Conservation (phyloP, 2,888 invertebrate species). For the Phlogophora meticulosa region DNA sequence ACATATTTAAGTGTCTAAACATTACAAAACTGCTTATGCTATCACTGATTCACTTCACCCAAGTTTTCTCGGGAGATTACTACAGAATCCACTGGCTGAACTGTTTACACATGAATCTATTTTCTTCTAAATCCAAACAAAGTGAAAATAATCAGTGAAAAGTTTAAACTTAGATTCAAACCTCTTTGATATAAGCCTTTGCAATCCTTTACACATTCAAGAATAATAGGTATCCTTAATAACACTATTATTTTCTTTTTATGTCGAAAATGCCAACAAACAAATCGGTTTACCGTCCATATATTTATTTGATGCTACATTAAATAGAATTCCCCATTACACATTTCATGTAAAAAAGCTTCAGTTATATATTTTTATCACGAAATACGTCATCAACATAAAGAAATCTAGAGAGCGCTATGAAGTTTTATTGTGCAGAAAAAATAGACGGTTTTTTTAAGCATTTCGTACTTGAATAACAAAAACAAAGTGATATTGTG, state of each 20-base stretch:
- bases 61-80: no score
- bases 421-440: constrained; percentile 46
- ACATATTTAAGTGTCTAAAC: no score
- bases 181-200: neutral
- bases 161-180: neutral
- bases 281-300: constrained; percentile 52
- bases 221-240: neutral
- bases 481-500: constrained; percentile 29
- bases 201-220: neutral
- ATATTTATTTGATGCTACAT: constrained; percentile 48
- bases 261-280: constrained; percentile 24
- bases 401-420: constrained; percentile 35
- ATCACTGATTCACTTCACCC: no score
- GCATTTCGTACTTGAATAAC: constrained; percentile 12
- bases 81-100: no score
- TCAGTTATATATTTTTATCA: constrained; percentile 45
- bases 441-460: constrained; percentile 27
- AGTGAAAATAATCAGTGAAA: neutral
- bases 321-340: constrained; percentile 51
- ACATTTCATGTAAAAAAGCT: constrained; percentile 48
- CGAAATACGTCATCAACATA: constrained; percentile 39
- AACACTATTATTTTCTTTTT: constrained; percentile 3
- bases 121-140: constrained; percentile 6
- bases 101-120: constrained; percentile 18
- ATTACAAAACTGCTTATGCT: no score